phyloP scores from a whole-genome alignment of 2,797 vertebrate species.

The Picus viridis region DNA sequence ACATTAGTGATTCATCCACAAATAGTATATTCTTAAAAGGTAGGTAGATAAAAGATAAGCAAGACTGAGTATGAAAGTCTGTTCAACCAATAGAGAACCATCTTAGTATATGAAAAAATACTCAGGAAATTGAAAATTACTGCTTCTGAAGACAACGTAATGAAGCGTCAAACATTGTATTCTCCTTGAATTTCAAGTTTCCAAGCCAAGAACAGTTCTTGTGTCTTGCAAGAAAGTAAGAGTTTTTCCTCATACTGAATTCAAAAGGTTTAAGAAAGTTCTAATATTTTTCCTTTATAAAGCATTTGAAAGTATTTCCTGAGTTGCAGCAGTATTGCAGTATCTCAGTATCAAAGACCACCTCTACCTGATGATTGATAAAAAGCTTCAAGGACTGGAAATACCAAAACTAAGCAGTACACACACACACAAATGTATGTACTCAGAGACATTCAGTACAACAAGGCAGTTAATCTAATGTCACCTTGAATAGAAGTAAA shows the following conservation, averaged over 20 bases:
- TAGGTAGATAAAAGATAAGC: not conserved
- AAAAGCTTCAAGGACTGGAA: not conserved
- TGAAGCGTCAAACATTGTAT: not conserved
- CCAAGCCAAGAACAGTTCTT: not conserved
- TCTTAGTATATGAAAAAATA: not conserved
- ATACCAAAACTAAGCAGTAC: not conserved
- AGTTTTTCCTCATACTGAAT: not conserved
- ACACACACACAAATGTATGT: not conserved
- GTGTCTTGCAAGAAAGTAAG: not conserved
- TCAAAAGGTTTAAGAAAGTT: not conserved
- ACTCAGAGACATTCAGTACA: not conserved
- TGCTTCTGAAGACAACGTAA: not conserved
- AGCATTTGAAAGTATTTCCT: not conserved
- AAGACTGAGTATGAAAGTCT: not conserved
- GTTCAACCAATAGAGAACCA: not conserved
- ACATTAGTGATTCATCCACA: not conserved
- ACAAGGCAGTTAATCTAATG: not conserved
- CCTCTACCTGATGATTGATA: not conserved
- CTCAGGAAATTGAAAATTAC: not conserved
- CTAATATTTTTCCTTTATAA: not conserved
- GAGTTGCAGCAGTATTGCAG: not conserved
- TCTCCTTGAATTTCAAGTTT: not conserved
- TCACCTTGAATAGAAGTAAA: not conserved
- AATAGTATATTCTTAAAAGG: not conserved
- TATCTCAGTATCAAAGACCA: not conserved